Base-by-base conservation (phyloP, 2,888 invertebrate genomes). In the Stenoptilia bipunctidactyla region DNA sequence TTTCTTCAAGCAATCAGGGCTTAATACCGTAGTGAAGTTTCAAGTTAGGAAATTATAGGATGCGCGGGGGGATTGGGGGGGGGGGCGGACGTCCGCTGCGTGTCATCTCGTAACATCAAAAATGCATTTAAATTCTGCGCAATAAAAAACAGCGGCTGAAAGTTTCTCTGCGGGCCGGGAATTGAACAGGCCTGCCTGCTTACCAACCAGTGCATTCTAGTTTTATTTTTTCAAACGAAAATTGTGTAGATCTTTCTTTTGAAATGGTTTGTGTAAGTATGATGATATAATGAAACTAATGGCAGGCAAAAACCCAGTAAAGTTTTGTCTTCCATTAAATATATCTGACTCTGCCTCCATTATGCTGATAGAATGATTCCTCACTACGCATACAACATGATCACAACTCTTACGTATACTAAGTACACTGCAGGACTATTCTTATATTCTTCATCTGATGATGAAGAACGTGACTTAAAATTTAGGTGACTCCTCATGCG, bases 41-140 rank as follows among this genome's bases (percentile, higher is more conserved):
- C 76, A 69, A 82, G 72, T 82, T 83, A 76, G 80, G 74, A 80
- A 83, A 83, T 83, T 83, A 83, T 82, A 79, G 79, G 80, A 67
- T 66, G 67, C 61, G 64, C 25, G 67, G 62, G 58, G 52, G 66
- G 54, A 61, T 49, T 48, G 47, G 43, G 46, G 56, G 55, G 58
- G 50, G 61, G 60, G 65, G 70, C 68, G 72, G 73, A 72, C 73
- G 80, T 76, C 79, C 79, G 79, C 80, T 72, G 82, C 76, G 80
- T 83, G 83, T 83, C 83, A 83, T 83, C 79, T 82, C 80, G 76
- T 79, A 76, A 85, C 85, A 85, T 80, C 85, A 85, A 84, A 85
- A 85, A 85, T 85, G 85, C 85, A 85, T 85, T 85, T 85, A 84
- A 79, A 84, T 82, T 82, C 74, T 64, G 76, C 76, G 80, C 83